Percentiles rank a stretch among this genome's conserved stretches.
Conservation (phyloP, 2,797 vertebrate genomes). For the Betta splendens region DNA sequence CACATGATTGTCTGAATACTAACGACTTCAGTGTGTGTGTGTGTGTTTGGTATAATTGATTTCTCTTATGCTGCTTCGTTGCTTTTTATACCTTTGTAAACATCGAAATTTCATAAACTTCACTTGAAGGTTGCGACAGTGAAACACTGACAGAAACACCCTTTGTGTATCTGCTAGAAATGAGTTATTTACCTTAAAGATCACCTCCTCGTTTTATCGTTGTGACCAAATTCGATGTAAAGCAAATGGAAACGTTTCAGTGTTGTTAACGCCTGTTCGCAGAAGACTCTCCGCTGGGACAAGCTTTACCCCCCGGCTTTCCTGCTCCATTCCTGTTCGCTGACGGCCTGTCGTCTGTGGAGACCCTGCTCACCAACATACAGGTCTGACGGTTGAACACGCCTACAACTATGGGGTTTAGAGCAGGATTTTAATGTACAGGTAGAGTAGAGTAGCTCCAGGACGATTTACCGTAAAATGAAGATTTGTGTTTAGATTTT, state of each 20-base stretch:
- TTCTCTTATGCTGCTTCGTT: conserved; percentile 58
- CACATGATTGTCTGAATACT: conserved; percentile 73
- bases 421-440: not conserved
- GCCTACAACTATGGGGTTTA: too few species aligned
- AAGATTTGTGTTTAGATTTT: too few species aligned
- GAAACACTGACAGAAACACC: conserved; percentile 1
- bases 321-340: conserved; percentile 91
- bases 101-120: conserved; percentile 63
- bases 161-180: too few species aligned
- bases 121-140: not conserved
- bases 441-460: not conserved
- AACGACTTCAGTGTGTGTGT: conserved; percentile 49
- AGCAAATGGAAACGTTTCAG: too few species aligned
- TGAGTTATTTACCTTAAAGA: too few species aligned
- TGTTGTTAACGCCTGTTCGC: conserved; percentile 14
- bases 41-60: conserved; percentile 61
- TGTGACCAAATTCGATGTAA: not conserved
- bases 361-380: conserved; percentile 95
- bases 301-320: conserved; percentile 87
- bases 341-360: conserved; percentile 92
- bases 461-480: too few species aligned
- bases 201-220: too few species aligned
- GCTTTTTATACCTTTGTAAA: conserved; percentile 65
- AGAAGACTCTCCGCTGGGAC: conserved; percentile 88
- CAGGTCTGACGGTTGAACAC: conserved; percentile 79